Evolutionary conservation across 92 coral and sea anemone genomes (phyloP).

Genomic region (Heteractis magnifica): DNA sequence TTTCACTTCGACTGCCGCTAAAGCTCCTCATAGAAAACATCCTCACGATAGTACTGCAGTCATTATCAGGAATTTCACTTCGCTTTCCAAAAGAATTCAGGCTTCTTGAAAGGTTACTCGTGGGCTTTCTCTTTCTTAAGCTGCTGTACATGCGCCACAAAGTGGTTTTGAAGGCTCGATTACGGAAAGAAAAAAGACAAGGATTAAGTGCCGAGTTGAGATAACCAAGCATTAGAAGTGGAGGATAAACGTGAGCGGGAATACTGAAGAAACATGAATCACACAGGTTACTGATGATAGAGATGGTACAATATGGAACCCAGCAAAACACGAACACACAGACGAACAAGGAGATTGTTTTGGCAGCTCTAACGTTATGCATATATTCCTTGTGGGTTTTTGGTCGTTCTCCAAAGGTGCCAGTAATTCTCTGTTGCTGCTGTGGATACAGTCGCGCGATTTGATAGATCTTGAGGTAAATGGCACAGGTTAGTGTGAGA

Average conservation of each 20-base stretch:
- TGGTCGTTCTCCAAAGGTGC: constrained; percentile 24
- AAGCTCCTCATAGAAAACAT: constrained; percentile 30
- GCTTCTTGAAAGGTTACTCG: neutral
- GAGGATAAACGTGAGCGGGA: constrained; percentile 28
- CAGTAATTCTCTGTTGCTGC: constrained; percentile 36
- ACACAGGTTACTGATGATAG: constrained; percentile 54
- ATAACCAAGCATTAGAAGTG: constrained; percentile 71
- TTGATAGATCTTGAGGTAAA: constrained; percentile 50
- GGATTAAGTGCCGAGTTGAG: constrained; percentile 83
- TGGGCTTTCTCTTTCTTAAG: constrained; percentile 7
- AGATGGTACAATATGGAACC: constrained; percentile 58
- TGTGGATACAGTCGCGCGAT: constrained; percentile 57
- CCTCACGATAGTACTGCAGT: constrained; percentile 23
- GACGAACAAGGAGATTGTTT: constrained; percentile 64
- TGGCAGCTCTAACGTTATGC: constrained; percentile 66
- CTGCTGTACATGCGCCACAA: constrained; percentile 28
- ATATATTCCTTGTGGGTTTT: constrained; percentile 46
- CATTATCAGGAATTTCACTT: constrained; percentile 26
- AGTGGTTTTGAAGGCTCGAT: constrained; percentile 58
- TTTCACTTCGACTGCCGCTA: constrained; percentile 14
- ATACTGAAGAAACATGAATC: constrained; percentile 8
- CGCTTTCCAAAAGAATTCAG: constrained; percentile 8
- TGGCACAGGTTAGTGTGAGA: constrained; percentile 47
- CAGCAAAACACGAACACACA: constrained; percentile 73
- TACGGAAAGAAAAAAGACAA: constrained; percentile 74